Conservation (phyloP, 2,113 vertebrate species). For the Menidia beryllina region DNA sequence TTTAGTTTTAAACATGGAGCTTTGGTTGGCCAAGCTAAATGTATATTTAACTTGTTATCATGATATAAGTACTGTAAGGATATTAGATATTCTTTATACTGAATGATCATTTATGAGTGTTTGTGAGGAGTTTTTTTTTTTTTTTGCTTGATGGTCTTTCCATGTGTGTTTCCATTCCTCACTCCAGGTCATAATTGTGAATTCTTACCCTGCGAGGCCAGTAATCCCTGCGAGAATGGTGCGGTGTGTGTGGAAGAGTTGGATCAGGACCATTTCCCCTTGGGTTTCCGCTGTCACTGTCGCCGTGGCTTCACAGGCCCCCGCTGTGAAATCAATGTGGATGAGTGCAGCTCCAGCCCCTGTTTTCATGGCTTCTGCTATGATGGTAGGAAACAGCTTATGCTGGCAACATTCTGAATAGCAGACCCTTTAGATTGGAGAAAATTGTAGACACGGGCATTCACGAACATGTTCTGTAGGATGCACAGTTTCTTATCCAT, state of each 20-base stretch:
- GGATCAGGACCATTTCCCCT: constrained; percentile 79
- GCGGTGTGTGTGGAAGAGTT: constrained; percentile 82
- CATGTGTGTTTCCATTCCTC: constrained; percentile 41
- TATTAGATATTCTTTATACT: no score
- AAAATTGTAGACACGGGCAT: constrained; percentile 6
- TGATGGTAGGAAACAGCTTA: constrained; percentile 77
- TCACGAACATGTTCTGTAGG: constrained; percentile 28
- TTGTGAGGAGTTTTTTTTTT: background rate
- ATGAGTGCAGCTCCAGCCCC: constrained; percentile 85
- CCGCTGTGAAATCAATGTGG: constrained; percentile 85
- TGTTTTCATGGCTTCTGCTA: constrained; percentile 86
- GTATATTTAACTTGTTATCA: background rate
- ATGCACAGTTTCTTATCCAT: background rate
- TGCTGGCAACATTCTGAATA: constrained; percentile 48
- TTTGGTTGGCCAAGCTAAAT: no score
- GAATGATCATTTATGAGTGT: no score
- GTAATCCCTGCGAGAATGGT: constrained; percentile 84
- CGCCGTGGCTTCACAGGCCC: constrained; percentile 82
- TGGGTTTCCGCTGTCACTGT: constrained; percentile 85
- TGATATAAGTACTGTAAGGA: background rate
- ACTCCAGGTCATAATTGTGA: constrained; percentile 84
- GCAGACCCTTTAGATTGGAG: constrained; percentile 23
- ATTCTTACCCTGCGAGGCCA: constrained; percentile 82
- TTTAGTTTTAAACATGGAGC: constrained; percentile 11
- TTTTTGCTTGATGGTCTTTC: constrained; percentile 9